Base-by-base conservation (phyloP, 2,888 invertebrate species). In the Orthonychiurus folsomi region DNA sequence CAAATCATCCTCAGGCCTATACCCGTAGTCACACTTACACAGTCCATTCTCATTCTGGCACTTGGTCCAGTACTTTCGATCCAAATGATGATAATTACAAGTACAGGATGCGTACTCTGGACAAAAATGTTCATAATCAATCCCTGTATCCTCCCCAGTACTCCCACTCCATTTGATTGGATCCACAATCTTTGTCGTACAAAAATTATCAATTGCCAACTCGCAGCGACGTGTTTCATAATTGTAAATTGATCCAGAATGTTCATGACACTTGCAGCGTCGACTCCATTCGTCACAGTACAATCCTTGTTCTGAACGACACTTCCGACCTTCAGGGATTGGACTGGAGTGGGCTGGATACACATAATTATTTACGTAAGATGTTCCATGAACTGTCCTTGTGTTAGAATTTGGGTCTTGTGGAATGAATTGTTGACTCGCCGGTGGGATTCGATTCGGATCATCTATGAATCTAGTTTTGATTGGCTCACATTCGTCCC, bases 71-170 rank as follows among this genome's bases (percentile, higher is more conserved):
- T 23, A 12, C 21, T 50, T 3, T n/a, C 26, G 9, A 59, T 59
- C 59, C 24, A n/a, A 48, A 50, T 50, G 50, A 20, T 50, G 59
- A 27, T 23, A 50, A 23, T 50, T 50, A 23, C 59, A 59, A 24
- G 59, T 59, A 48, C 59, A 59, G n/a, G 48, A 20, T 23, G 59
- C 59, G 20, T 59, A 3, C 50, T 59, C 59, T 3, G 26, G 15
- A 20, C 59, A 59, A 25, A 37, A 24, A n/a, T 59, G 48, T 23
- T 28, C 24, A 15, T 50, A 59, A 9, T 52, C 52, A 12, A 52
- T 23, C 20, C 52, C 52, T 9, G n/a, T 5, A 20, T 9, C 52
- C 3, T 37, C 37, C 15, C 37, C 9, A 37, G 9, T 37, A n/a
- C n/a, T n/a, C n/a, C n/a, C n/a, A n/a, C n/a, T n/a, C n/a, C n/a